Evolutionary conservation across 2,797 vertebrate species (phyloP), one percentile per base, ranked within the genome.

Genomic region (Sparidentex hasta): DNA sequence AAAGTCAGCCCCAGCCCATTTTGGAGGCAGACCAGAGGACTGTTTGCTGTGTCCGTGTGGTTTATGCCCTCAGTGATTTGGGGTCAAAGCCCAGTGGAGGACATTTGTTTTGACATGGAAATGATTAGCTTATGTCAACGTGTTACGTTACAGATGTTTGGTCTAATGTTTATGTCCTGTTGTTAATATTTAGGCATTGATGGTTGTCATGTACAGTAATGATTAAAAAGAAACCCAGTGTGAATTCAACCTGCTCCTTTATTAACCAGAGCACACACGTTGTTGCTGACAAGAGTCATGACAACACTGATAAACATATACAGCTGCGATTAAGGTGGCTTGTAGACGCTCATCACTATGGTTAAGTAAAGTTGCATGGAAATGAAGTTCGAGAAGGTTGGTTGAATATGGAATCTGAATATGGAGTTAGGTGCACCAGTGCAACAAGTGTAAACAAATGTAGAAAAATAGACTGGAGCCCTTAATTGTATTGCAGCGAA

Each of bases 141-240:
- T 27, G 27, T 33, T 16, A 38, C 73, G 38, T 21, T 38, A 56
- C 38, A 65, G 5, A 17, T 63, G 33, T 72, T 65, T 23, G 21
- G 25, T 71, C 59, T 1, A 55, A 50, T 38, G 18, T n/a, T 75
- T 67, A 51, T 69, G 29, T 46, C 14, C 25, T 47, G 7, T 48
- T 4, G 58, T 82, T 75, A 73, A 71, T 76, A 73, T 80, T 68
- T 61, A 81, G 33, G 33, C 20, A n/a, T 11, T 59, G 13, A 46
- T 29, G 54, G 11, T 50, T 38, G 38, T 38, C 9, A 11, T 9
- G 9, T 38, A 38, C 38, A 38, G 38, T 38, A 38, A 38, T 11
- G 38, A 38, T 38, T 38, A 38, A 38, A 38, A 38, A 38, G 38
- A 38, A 33, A 38, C 2, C 38, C 38, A 8, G 1, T 38, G 8